These are phyloP conservation scores for Rhinichthys klamathensis DNA, from an alignment of 2,113 vertebrate genomes.

Conservation along the genomic window DNA sequence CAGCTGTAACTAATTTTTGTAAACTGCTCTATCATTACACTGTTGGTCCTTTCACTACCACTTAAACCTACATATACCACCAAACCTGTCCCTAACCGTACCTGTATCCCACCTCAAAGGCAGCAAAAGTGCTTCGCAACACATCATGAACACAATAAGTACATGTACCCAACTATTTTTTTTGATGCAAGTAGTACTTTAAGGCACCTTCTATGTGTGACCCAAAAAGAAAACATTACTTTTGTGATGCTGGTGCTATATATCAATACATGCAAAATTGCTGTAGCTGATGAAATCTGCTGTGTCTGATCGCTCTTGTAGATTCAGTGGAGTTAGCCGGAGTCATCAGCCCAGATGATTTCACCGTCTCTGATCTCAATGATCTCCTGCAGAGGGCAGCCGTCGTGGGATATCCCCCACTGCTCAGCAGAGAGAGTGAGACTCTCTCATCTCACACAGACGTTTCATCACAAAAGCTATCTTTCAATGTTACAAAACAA, in stretches of 20 bases:
- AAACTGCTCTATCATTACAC: too few relatives aligned
- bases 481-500: not conserved
- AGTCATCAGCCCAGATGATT: slow-evolving; percentile 61
- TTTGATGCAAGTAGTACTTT: too few relatives aligned
- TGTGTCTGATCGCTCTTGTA: slow-evolving; percentile 42
- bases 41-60: too few relatives aligned
- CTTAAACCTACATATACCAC: too few relatives aligned
- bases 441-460: slow-evolving; percentile 9
- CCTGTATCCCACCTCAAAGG: too few relatives aligned
- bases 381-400: slow-evolving; percentile 65
- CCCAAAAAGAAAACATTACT: not conserved
- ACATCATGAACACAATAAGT: too few relatives aligned
- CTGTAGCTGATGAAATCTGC: not conserved
- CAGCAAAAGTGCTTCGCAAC: too few relatives aligned
- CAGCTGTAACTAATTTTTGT: too few relatives aligned
- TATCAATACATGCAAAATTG: not conserved
- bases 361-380: slow-evolving; percentile 66
- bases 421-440: slow-evolving; percentile 71
- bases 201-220: too few relatives aligned
- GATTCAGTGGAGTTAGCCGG: slow-evolving; percentile 67
- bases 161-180: too few relatives aligned
- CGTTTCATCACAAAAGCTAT: not conserved
- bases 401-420: slow-evolving; percentile 64
- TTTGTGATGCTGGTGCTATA: not conserved
- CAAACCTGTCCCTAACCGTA: too few relatives aligned